These are phyloP conservation scores for Priocnemis perturbator DNA, from an alignment of 2,888 invertebrate genomes.

Conservation along the genomic window DNA sequence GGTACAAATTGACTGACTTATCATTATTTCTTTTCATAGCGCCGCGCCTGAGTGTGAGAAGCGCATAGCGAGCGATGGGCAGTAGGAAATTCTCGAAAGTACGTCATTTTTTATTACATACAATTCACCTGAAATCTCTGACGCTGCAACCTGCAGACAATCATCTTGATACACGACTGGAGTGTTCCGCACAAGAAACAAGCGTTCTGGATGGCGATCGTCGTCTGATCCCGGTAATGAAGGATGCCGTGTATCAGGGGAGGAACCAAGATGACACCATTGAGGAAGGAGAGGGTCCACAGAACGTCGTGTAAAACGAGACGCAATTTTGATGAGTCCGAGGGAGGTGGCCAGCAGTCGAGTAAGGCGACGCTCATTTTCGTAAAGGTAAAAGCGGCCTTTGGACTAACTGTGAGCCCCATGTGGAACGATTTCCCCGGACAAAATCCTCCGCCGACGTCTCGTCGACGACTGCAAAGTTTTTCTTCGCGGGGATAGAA, in stretches of 20 bases:
- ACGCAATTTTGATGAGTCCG: background rate
- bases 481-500: too few species aligned
- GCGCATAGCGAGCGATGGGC: too few species aligned
- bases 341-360: constrained; percentile 46
- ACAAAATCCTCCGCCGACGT: background rate
- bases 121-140: constrained; percentile 41
- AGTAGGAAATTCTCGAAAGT: too few species aligned
- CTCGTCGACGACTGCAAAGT: constrained; percentile 7
- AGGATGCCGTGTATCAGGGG: constrained; percentile 31
- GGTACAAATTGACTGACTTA: background rate
- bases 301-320: constrained; percentile 16
- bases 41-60: too few species aligned
- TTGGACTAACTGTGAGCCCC: constrained; percentile 8
- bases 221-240: constrained; percentile 21
- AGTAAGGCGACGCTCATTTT: constrained; percentile 44
- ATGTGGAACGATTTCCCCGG: background rate
- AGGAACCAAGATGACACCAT: constrained; percentile 23
- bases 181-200: constrained; percentile 36
- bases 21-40: too few species aligned
- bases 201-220: constrained; percentile 42
- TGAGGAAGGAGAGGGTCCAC: constrained; percentile 25
- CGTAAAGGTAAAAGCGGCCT: constrained; percentile 42
- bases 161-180: constrained; percentile 44
- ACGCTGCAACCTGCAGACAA: constrained; percentile 36
- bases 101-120: background rate